These are phyloP conservation scores for Drosophila jambulina DNA, from an alignment of 1,140 invertebrate species.

Conservation along the genomic window DNA sequence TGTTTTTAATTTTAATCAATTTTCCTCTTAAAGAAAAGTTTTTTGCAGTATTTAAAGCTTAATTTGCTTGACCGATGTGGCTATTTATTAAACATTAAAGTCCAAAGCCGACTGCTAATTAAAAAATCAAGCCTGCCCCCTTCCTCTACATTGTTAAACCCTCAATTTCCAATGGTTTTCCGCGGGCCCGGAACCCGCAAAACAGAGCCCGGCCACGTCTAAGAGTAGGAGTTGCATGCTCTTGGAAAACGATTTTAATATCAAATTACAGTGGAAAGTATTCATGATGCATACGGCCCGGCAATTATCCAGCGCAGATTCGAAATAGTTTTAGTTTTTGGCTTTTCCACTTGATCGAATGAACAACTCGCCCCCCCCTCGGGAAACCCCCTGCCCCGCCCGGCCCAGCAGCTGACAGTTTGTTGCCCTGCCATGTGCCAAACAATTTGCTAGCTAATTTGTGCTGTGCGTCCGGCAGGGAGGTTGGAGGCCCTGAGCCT, in stretches of 20 bases:
- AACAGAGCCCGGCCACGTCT: slow-evolving; percentile 1
- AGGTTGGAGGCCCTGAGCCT: background rate
- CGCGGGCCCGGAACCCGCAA: slow-evolving; percentile 13
- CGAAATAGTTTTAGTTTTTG: slow-evolving; percentile 54
- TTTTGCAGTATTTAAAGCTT: background rate
- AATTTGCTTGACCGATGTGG: background rate
- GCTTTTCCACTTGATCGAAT: slow-evolving; percentile 56
- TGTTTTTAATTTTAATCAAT: background rate
- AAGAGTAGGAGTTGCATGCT: slow-evolving; percentile 14
- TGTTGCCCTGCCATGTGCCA: slow-evolving; percentile 61
- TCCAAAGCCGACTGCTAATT: background rate
- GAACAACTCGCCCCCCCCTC: background rate
- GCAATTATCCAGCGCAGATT: slow-evolving; percentile 41
- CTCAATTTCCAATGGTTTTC: slow-evolving; percentile 17
- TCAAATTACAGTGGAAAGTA: slow-evolving; percentile 44
- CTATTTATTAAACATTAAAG: background rate
- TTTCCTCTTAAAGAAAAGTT: background rate
- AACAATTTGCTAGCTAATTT: slow-evolving; percentile 79
- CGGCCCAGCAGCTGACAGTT: slow-evolving; percentile 40
- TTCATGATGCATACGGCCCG: slow-evolving; percentile 37
- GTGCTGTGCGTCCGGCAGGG: slow-evolving; percentile 54
- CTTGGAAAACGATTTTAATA: slow-evolving; percentile 45
- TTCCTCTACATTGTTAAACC: slow-evolving; percentile 2
- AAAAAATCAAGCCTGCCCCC: slow-evolving; percentile 14
- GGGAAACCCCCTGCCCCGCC: background rate